Base-by-base conservation (phyloP, 2,888 invertebrate genomes). In the Serrognathus titanus region DNA sequence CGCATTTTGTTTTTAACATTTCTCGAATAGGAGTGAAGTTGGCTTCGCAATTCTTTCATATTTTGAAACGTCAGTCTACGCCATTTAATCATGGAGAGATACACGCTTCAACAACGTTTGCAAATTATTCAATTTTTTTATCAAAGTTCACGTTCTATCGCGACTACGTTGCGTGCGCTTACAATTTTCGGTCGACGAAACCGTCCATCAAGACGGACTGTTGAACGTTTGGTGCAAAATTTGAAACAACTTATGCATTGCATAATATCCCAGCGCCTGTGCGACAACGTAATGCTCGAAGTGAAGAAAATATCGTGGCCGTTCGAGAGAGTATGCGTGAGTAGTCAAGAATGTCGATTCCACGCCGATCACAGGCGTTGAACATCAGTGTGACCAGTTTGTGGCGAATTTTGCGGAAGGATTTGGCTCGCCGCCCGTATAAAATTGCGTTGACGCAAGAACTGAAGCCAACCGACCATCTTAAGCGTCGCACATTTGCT, bases 321-420 rank as follows among this genome's bases (percentile, higher is more conserved):
- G 36, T 49, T 31, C 37, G 8, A 43, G 9, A 49, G 49, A 49
- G 37, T 4, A 35, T 48, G 12, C 48, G 48, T 48, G 24, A n/a
- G 20, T n/a, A 49, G 9, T 35, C 5, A 49, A 43, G 35, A 16
- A 8, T 49, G 36, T 49, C 49, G 35, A 31, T 49, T 49, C 49
- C 36, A 31, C 49, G 49, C 9, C 11, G 49, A 49, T 49, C 37
- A 20, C 36, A 43, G 41, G 48, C 55, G 53, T 53, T 53, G 49
- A 57, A 59, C 57, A 51, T 51, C 45, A 51, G 51, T 45, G 45
- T 51, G 51, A 48, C 52, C 46, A 48, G 35, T 35, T 47, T 47
- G 16, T 47, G 47, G 47, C 47, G 7, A 47, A 47, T 47, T 47
- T 47, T 47, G 7, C 47, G 6, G 47, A 47, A 10, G 16, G 36